Conservation (phyloP, 2,113 vertebrate genomes). For the Oncorhynchus mykiss region DNA sequence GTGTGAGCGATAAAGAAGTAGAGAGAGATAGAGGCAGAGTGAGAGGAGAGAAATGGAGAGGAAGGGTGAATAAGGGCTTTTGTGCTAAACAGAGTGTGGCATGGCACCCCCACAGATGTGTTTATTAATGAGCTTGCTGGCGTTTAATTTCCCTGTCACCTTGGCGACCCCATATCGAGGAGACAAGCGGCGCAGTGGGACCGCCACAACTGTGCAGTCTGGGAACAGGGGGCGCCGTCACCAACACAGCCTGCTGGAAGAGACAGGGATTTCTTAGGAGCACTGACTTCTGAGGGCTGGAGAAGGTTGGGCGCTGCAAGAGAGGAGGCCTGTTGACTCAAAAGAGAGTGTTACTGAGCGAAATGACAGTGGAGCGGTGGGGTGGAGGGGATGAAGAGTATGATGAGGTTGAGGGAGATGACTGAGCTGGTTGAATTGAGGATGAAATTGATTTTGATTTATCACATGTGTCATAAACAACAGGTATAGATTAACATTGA, state of each 20-base stretch:
- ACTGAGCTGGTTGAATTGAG: neutral
- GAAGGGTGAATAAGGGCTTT: constrained; percentile 25
- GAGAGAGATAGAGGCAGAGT: neutral
- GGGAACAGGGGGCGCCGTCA: constrained; percentile 22
- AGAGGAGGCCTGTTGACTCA: neutral
- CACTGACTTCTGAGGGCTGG: constrained; percentile 16
- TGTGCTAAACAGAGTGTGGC: constrained; percentile 22
- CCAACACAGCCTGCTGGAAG: constrained; percentile 25
- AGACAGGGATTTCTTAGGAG: constrained; percentile 27
- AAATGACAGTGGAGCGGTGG: neutral
- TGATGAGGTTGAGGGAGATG: neutral
- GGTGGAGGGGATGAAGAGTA: neutral
- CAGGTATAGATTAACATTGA: too few relatives aligned
- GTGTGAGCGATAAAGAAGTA: neutral
- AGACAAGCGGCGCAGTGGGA: constrained; percentile 37
- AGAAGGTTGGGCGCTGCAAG: constrained; percentile 2
- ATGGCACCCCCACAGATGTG: constrained; percentile 43
- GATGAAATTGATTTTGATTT: too few relatives aligned
- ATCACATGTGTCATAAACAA: too few relatives aligned
- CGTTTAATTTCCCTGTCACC: constrained; percentile 56
- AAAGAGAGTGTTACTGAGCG: neutral
- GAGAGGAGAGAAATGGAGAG: neutral
- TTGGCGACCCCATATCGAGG: constrained; percentile 28
- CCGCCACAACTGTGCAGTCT: neutral
- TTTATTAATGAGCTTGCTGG: constrained; percentile 56